Conservation (phyloP, 1,140 invertebrate species). For the Aethina tumida region DNA sequence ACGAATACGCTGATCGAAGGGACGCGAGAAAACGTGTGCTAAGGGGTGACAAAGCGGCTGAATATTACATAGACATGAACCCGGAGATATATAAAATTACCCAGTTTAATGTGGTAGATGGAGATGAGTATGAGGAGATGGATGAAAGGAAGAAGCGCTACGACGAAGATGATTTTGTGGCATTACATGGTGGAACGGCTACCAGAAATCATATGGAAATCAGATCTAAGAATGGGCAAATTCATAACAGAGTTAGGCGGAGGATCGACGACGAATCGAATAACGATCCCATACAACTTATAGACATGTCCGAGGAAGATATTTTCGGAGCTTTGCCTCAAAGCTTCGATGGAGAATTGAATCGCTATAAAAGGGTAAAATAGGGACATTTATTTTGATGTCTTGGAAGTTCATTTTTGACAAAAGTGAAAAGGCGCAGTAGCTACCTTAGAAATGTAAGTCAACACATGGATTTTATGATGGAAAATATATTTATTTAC, state of each 20-base stretch:
- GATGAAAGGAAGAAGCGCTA: conserved; percentile 17
- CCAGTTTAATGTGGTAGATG: conserved; percentile 1
- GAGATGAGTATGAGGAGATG: neutral
- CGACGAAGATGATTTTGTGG: conserved; percentile 17
- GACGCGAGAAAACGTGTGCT: conserved; percentile 10
- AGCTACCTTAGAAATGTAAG: no score
- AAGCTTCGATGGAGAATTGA: conserved; percentile 29
- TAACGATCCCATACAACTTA: conserved; percentile 18
- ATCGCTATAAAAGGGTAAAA: conserved; percentile 32
- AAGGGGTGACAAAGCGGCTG: no score
- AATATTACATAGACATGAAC: conserved; percentile 13
- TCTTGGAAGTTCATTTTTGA: no score
- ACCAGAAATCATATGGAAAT: conserved; percentile 19
- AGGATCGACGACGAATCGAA: conserved; percentile 12
- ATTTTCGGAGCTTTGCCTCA: conserved; percentile 32
- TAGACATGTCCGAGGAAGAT: conserved; percentile 29
- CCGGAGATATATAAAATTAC: conserved; percentile 16
- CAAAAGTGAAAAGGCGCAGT: no score
- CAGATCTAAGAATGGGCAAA: conserved; percentile 20
- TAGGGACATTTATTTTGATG: no score
- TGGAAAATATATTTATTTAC: no score
- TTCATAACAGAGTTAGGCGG: conserved; percentile 8
- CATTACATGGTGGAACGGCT: conserved; percentile 18
- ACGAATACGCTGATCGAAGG: neutral
- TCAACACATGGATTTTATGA: no score